These are phyloP conservation scores for Dolichotis patagonum DNA, from an alignment of 2,113 vertebrate species.

Conservation along the genomic window DNA sequence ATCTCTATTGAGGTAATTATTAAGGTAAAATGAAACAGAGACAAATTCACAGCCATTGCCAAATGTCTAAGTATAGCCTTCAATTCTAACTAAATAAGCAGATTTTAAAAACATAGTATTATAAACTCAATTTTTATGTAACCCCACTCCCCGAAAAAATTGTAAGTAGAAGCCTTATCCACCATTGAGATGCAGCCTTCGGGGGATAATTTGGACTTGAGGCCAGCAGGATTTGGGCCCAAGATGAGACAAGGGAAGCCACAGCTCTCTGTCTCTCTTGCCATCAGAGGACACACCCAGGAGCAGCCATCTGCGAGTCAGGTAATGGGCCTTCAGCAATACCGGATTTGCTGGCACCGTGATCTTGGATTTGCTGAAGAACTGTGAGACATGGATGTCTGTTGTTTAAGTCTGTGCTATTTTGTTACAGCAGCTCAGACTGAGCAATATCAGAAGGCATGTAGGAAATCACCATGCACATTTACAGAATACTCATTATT, in stretches of 20 bases:
- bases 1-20: not conserved
- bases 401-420: not conserved
- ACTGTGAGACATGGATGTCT: not conserved
- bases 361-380: not conserved
- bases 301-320: too few species aligned
- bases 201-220: too few species aligned
- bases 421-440: not conserved
- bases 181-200: too few species aligned
- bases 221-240: not conserved
- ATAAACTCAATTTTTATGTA: not conserved
- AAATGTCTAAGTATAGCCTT: not conserved
- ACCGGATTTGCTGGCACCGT: not conserved
- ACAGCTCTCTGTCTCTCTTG: too few species aligned
- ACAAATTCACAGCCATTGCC: not conserved
- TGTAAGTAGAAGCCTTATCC: not conserved
- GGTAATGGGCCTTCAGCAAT: not conserved
- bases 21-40: not conserved
- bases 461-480: not conserved
- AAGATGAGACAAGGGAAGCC: too few species aligned
- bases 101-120: not conserved
- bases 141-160: not conserved
- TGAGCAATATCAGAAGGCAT: not conserved
- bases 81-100: not conserved
- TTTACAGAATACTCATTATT: not conserved
- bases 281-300: not conserved